Evolutionary conservation across 2,797 vertebrate species (phyloP).

Genomic region (Allobates femoralis): DNA sequence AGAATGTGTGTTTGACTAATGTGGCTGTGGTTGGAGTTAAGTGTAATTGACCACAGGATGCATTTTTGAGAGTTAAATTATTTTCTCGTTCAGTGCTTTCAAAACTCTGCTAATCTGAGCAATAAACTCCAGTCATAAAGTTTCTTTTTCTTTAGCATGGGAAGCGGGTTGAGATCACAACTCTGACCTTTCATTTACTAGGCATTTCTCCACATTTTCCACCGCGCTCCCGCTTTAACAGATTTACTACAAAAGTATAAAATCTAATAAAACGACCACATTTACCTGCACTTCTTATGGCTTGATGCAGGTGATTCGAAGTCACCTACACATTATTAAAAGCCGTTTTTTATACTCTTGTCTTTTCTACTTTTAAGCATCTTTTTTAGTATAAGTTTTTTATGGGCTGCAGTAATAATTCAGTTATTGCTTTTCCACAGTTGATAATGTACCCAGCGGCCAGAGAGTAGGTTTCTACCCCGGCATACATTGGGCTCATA

Average conservation of each 20-base stretch:
- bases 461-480: neutral
- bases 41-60: constrained; percentile 63
- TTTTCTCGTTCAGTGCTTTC: constrained; percentile 58
- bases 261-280: neutral
- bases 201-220: neutral
- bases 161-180: constrained; percentile 56
- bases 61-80: constrained; percentile 59
- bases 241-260: constrained; percentile 20
- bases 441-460: neutral
- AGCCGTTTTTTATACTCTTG: neutral
- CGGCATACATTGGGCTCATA: neutral
- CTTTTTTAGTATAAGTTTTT: neutral
- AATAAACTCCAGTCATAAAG: constrained; percentile 62
- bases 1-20: constrained; percentile 53
- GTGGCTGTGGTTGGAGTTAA: constrained; percentile 48
- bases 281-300: neutral
- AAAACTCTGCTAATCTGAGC: constrained; percentile 61
- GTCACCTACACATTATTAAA: neutral
- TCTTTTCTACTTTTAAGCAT: neutral
- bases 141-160: constrained; percentile 43
- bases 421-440: neutral
- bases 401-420: neutral
- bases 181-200: constrained; percentile 52
- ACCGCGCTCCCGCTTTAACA: neutral
- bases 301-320: neutral